Evolutionary conservation across 2,797 vertebrate genomes (phyloP).

Genomic region (Anomalospiza imberbis): DNA sequence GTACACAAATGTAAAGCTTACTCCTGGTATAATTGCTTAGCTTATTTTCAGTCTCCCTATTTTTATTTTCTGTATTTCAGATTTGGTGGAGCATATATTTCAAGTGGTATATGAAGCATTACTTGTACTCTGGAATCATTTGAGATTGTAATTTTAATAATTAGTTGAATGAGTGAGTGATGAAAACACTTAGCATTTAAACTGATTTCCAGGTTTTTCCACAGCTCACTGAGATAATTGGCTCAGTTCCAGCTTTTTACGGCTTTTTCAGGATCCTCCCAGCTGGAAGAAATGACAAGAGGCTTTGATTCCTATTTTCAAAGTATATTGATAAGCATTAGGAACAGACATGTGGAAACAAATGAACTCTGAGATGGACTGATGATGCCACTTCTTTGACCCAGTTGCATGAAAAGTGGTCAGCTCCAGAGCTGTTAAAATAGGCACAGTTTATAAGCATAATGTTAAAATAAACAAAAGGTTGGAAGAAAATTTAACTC

Average conservation of each 20-base stretch:
- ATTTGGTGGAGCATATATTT: background rate
- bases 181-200: background rate
- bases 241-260: background rate
- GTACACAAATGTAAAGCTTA: background rate
- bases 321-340: background rate
- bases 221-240: background rate
- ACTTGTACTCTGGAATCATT: background rate
- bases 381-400: background rate
- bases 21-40: background rate
- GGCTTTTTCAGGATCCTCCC: background rate
- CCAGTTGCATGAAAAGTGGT: background rate
- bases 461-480: background rate
- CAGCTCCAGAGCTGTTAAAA: background rate
- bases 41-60: background rate
- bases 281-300: background rate
- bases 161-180: background rate
- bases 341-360: background rate
- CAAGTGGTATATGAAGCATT: background rate
- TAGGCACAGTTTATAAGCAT: background rate
- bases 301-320: background rate
- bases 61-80: background rate
- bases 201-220: background rate
- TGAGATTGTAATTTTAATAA: background rate
- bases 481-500: background rate
- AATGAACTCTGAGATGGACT: background rate